Evolutionary conservation across 2,888 invertebrate genomes (phyloP).

Genomic region (Drosophila percnosoma): DNA sequence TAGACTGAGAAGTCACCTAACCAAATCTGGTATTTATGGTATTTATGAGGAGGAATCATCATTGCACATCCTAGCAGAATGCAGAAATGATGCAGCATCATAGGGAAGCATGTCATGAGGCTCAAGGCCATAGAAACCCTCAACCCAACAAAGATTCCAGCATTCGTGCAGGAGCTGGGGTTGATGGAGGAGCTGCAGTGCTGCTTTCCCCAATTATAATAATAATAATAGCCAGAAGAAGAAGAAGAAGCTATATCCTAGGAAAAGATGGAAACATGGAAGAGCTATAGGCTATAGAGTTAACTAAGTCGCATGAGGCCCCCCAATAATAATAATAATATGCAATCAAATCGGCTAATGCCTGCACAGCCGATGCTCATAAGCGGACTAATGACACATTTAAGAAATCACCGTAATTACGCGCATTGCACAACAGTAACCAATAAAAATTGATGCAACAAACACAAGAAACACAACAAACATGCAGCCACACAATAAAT

Average conservation of each 20-base stretch:
- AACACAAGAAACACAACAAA: conserved; percentile 17
- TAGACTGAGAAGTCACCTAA: no score
- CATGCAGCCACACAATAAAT: conserved; percentile 21
- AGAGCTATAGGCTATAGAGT: background rate
- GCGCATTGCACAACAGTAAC: conserved; percentile 27
- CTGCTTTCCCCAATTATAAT: no score
- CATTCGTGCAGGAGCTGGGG: no score
- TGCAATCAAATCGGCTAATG: conserved; percentile 9
- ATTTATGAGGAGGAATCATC: no score
- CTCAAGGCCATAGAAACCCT: no score
- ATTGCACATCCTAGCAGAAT: no score
- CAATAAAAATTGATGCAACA: conserved; percentile 49
- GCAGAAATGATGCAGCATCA: no score
- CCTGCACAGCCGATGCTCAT: conserved; percentile 22
- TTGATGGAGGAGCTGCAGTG: no score
- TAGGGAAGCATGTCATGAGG: no score
- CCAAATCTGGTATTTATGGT: no score
- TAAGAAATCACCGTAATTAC: conserved; percentile 39
- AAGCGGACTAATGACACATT: conserved; percentile 25
- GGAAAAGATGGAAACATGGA: background rate
- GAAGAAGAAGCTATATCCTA: background rate
- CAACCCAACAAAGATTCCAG: no score
- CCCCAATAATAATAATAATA: background rate
- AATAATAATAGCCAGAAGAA: background rate
- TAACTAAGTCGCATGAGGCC: background rate